Conservation (phyloP, 2,797 vertebrate species). For the Lepus townsendii region DNA sequence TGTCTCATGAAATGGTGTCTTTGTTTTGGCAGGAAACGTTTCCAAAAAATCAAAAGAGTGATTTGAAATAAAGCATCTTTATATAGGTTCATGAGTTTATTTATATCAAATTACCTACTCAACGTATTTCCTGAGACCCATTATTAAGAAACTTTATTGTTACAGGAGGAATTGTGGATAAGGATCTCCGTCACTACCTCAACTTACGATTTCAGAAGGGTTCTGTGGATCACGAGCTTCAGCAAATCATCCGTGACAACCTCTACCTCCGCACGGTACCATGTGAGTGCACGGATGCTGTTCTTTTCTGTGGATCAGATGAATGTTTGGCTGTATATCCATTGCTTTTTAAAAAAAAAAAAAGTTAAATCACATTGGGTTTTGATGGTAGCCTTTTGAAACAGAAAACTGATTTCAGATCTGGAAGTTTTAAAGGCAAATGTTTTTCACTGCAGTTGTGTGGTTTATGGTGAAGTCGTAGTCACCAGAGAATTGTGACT, state of each 20-base stretch:
- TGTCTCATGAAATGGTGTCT: conserved; percentile 35
- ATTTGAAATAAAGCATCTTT: conserved; percentile 3
- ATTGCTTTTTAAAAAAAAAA: background rate
- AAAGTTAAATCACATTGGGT: background rate
- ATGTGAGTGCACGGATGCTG: conserved; percentile 92
- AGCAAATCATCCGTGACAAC: conserved; percentile 99
- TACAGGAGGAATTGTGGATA: conserved; percentile 98
- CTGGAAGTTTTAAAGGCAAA: conserved; percentile 32
- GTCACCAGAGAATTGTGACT: background rate
- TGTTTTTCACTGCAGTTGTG: background rate
- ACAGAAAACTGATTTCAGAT: conserved; percentile 28
- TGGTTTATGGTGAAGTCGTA: background rate
- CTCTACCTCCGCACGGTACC: conserved; percentile 99
- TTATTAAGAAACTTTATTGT: conserved; percentile 76
- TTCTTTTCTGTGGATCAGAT: background rate
- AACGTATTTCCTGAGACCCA: conserved; percentile 50
- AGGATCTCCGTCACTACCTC: conserved; percentile 99
- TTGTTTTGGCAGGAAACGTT: background rate
- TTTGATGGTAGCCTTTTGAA: background rate
- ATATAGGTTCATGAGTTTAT: background rate
- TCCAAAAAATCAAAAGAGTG: background rate
- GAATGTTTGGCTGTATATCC: background rate
- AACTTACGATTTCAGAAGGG: conserved; percentile 99
- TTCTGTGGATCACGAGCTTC: conserved; percentile 98
- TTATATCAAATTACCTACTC: conserved; percentile 27